phyloP scores from a whole-genome alignment of 64 coral and sea anemone genomes.

The Montipora cactus region DNA sequence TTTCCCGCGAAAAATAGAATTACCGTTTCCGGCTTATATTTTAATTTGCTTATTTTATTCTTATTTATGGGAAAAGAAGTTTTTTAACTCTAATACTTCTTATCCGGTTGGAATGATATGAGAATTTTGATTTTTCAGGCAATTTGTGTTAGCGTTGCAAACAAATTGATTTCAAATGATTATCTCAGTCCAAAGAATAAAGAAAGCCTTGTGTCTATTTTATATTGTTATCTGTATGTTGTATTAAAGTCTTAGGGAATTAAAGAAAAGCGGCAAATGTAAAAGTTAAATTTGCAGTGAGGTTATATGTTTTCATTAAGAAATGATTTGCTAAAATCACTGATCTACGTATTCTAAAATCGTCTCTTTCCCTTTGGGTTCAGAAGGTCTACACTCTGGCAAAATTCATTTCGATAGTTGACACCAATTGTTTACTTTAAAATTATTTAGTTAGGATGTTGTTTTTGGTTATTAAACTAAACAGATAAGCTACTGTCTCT shows the following conservation, averaged over 20 bases:
- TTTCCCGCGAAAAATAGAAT: not conserved
- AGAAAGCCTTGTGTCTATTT: not conserved
- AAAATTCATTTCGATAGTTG: not conserved
- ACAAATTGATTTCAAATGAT: not conserved
- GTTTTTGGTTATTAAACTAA: slow-evolving; percentile 26
- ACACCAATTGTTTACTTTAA: not conserved
- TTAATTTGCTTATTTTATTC: slow-evolving; percentile 16
- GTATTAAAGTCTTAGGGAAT: not conserved
- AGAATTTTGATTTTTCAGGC: not conserved
- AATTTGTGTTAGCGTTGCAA: not conserved
- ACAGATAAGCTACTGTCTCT: not conserved
- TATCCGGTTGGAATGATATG: not conserved
- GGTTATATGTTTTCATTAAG: no score
- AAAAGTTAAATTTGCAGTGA: no score
- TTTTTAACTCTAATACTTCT: slow-evolving; percentile 11
- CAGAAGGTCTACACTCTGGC: not conserved
- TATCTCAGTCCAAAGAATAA: not conserved
- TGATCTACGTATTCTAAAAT: no score
- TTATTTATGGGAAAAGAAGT: not conserved
- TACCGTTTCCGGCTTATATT: not conserved
- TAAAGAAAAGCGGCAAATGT: not conserved
- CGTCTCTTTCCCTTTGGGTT: not conserved
- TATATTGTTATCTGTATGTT: not conserved
- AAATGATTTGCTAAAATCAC: no score
- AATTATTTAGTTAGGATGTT: slow-evolving; percentile 5